Base-by-base conservation (phyloP, 2,797 vertebrate genomes). In the Argyrosomus regius region DNA sequence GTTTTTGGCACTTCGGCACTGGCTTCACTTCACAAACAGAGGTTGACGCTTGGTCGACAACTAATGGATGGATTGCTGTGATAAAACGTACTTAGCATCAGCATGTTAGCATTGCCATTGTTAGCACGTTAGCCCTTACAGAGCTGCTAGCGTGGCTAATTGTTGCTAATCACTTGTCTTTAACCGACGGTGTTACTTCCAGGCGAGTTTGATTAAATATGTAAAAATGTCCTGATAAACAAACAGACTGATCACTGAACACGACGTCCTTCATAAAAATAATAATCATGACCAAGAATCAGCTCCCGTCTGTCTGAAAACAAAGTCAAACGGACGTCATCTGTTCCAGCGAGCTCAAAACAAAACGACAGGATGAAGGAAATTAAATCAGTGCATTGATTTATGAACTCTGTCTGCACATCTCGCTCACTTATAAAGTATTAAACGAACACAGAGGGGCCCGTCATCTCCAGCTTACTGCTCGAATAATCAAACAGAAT, bases 351-450 rank as follows among this genome's bases (percentile, higher is more conserved):
- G 61, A 35, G 28, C 11, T 35, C 12, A 31, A 53, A 62, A 64
- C 67, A 54, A 5, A 24, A 43, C 4, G 9, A 46, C 52, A 43
- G 7, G 35, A 57, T 4, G n/a, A n/a, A 41, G 56, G 28, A 58
- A 66, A 48, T 62, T 2, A 17, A 54, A 41, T 69, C 63, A 52
- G 20, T 1, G 28, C 46, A 9, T 12, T 63, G 75, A 80, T 64
- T 78, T 11, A 72, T 59, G 63, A 64, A 5, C 58, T 64, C 31
- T 26, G 53, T 20, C 53, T 14, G 14, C 62, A 6, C 28, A 24
- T 72, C 62, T 72, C 54, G 3, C 50, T 46, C 22, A 7, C 48
- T 73, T 54, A 73, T 41, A 13, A 77, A 39, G 53, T n/a, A 39
- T 68, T 72, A 69, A 70, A 35, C 26, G 16, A 75, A 70, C 22